Evolutionary conservation across 2,888 invertebrate species (phyloP), one percentile per base, ranked within the genome.

Genomic region (Euzetes globulus): DNA sequence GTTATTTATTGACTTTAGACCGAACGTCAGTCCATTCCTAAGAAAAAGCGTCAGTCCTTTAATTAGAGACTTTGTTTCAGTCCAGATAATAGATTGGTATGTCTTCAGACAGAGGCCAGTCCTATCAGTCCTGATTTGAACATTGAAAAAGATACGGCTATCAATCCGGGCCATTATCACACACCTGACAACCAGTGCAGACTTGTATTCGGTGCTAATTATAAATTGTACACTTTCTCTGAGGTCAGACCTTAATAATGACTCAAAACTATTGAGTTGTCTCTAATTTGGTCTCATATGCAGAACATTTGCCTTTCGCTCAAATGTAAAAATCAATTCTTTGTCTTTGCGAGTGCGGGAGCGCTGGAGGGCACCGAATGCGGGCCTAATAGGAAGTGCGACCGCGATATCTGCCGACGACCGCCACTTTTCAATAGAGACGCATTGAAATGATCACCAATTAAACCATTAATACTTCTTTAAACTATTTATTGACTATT

Each of bases 311-410:
- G 68, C 22, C 22, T 68, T 1, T 0, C 6, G 0, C 19, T 68
- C 6, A 45, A 68, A 1, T 68, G 68, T 22, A 13, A 7, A 4
- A 68, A 68, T 15, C 11, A 19, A 3, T 68, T 27, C n/a, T 68
- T 41, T 68, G 41, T 41, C 1, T 22, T 68, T 29, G 6, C 9
- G 5, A 41, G 41, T 0, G 17, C 6, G 11, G 41, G 22, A 37
- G 68, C 68, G 1, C 13, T 68, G 11, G 68, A 68, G 22, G 68
- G 68, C 27, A 68, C 68, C 1, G 33, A n/a, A 41, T 68, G 68
- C 22, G 68, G 68, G 5, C 41, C 37, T 19, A 68, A 68, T 22
- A 68, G 17, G 41, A 41, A 5, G 2, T 68, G 68, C n/a, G 41
- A 68, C 1, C 68, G 41, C 11, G 68, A 68, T 22, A 22, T 68